Conservation (phyloP, 2,888 invertebrate genomes). For the Amorpha juglandis region DNA sequence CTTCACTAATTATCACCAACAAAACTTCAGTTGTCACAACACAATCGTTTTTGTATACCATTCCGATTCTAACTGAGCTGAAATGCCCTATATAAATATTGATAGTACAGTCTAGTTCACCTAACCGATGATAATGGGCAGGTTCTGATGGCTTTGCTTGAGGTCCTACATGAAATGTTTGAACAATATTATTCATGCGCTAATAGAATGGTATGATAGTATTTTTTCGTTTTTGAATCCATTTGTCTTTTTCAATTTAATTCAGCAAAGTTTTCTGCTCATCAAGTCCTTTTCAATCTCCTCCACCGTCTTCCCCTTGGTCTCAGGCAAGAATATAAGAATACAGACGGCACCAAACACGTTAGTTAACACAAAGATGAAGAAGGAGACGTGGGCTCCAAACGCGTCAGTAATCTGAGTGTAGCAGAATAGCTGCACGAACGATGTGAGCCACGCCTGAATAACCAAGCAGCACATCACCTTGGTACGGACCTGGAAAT, state of each 20-base stretch:
- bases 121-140: not conserved
- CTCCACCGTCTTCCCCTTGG: constrained; percentile 65
- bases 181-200: not conserved
- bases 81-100: too few relatives aligned
- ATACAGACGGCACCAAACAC: constrained; percentile 53
- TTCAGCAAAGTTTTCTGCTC: not conserved
- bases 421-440: constrained; percentile 49
- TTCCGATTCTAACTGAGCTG: too few relatives aligned
- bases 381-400: constrained; percentile 62
- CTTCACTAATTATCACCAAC: too few relatives aligned
- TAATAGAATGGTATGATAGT: too few relatives aligned
- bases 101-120: too few relatives aligned
- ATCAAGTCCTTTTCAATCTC: constrained; percentile 52
- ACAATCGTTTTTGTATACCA: too few relatives aligned
- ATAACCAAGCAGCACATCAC: constrained; percentile 52
- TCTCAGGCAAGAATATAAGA: constrained; percentile 65
- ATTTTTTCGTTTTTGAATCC: not conserved
- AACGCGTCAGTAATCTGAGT: constrained; percentile 44
- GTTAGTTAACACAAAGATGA: constrained; percentile 59
- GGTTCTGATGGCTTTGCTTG: not conserved
- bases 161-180: not conserved
- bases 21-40: too few relatives aligned
- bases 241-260: not conserved
- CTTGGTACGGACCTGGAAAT: constrained; percentile 60
- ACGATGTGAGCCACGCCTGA: constrained; percentile 50